A percentile compares a stretch with the other conserved stretches of the same genome.
These are phyloP conservation scores for Carettochelys insculpta DNA, from an alignment of 2,113 vertebrate genomes.

Conservation along the genomic window DNA sequence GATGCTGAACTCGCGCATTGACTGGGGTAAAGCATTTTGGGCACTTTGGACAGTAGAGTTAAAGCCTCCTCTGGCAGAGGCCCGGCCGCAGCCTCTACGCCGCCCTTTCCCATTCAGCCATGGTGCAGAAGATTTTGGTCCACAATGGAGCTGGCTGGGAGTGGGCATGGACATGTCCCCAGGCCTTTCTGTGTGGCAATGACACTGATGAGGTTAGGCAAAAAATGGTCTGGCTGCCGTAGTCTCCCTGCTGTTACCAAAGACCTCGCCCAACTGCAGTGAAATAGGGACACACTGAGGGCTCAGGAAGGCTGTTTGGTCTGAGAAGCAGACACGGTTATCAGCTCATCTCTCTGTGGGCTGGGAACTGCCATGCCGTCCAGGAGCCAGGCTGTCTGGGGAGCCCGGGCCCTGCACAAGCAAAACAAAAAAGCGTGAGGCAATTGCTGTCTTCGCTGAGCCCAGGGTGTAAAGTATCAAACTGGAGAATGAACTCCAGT, in stretches of 20 bases:
- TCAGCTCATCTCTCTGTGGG: not conserved
- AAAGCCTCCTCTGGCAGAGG: not conserved
- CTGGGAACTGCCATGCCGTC: not conserved
- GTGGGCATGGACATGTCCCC: fast-evolving
- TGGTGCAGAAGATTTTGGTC: not conserved
- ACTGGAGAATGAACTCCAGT: too few relatives aligned
- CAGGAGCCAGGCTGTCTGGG: fast-evolving
- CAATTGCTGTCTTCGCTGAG: too few relatives aligned
- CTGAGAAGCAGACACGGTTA: not conserved
- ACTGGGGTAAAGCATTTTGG: fast-evolving
- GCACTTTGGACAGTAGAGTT: not conserved
- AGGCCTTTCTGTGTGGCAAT: not conserved
- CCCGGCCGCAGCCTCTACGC: fast-evolving
- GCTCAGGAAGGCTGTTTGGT: not conserved
- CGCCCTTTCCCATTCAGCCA: fast-evolving
- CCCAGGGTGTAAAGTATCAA: too few relatives aligned
- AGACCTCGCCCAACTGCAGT: not conserved
- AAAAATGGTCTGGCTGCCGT: not conserved
- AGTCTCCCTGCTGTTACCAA: not conserved
- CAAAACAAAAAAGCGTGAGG: too few relatives aligned
- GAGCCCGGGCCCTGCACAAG: not conserved
- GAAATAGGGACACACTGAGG: not conserved
- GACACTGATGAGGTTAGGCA: not conserved
- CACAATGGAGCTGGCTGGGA: fast-evolving
- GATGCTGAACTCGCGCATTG: too few relatives aligned